Conservation (phyloP, 2,797 vertebrate genomes). For the Pseudomugil tenellus region DNA sequence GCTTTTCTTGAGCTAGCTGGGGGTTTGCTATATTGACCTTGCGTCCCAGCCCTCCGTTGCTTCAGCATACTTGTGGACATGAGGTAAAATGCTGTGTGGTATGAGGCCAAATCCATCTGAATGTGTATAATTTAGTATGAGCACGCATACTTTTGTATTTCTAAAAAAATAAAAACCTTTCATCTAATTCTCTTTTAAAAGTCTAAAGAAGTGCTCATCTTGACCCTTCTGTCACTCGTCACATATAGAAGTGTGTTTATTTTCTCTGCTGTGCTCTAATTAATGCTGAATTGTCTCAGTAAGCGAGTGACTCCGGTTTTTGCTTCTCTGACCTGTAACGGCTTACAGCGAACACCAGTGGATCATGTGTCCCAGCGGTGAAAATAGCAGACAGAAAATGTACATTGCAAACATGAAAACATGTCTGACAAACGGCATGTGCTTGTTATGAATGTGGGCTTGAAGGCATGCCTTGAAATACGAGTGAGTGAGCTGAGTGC, state of each 20-base stretch:
- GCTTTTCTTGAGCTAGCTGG: not conserved
- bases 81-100: not conserved
- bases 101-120: not conserved
- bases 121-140: not conserved
- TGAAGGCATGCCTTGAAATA: conserved; percentile 25
- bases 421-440: conserved; percentile 9
- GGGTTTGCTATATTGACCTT: not conserved
- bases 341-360: conserved; percentile 12
- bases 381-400: conserved; percentile 18
- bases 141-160: conserved; percentile 35
- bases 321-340: conserved; percentile 39
- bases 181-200: conserved; percentile 25
- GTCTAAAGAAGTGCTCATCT: conserved; percentile 38
- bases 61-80: not conserved
- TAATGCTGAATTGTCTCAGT: conserved; percentile 33
- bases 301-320: conserved; percentile 18
- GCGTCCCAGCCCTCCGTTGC: not conserved
- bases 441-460: conserved; percentile 28
- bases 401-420: conserved; percentile 15
- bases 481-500: conserved; percentile 7
- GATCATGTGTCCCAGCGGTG: conserved; percentile 26
- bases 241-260: conserved; percentile 49
- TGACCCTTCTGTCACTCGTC: conserved; percentile 52
- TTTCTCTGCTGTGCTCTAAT: conserved; percentile 48
- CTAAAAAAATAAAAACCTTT: conserved; percentile 31